Conservation (phyloP, 2,113 vertebrate species). For the Dermatemys mawii region DNA sequence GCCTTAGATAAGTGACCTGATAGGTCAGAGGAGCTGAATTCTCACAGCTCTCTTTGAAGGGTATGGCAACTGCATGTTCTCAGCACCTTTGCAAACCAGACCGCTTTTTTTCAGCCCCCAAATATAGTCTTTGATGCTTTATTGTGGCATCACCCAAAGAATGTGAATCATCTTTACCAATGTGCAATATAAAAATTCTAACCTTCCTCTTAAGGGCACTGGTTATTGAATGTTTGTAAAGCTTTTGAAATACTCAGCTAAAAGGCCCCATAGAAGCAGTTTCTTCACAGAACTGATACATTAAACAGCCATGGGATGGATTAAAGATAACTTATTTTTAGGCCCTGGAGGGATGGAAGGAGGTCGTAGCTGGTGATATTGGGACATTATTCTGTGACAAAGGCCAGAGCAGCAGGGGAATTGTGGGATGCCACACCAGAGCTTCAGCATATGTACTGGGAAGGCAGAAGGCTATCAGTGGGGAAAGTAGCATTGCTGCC, state of each 20-base stretch:
- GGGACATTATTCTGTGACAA: background rate
- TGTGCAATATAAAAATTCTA: background rate
- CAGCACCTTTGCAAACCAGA: background rate
- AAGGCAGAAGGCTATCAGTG: background rate
- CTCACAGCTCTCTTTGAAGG: background rate
- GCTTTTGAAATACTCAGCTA: background rate
- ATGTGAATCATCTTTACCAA: background rate
- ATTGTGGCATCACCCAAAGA: fast-evolving
- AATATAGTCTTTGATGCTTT: background rate
- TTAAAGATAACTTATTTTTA: background rate
- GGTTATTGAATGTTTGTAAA: background rate
- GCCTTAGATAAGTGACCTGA: background rate
- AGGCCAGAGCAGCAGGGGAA: background rate
- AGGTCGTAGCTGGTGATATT: background rate
- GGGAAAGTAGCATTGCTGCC: too few relatives aligned
- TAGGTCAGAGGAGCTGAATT: background rate
- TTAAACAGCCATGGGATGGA: background rate
- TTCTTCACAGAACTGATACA: background rate
- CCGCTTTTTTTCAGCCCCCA: background rate
- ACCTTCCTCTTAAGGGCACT: background rate
- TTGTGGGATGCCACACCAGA: background rate
- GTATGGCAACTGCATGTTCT: background rate
- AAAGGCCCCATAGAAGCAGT: background rate
- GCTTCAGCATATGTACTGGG: background rate
- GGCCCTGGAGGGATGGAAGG: background rate